phyloP scores from a whole-genome alignment of 2,797 vertebrate species.

The Ara ararauna region DNA sequence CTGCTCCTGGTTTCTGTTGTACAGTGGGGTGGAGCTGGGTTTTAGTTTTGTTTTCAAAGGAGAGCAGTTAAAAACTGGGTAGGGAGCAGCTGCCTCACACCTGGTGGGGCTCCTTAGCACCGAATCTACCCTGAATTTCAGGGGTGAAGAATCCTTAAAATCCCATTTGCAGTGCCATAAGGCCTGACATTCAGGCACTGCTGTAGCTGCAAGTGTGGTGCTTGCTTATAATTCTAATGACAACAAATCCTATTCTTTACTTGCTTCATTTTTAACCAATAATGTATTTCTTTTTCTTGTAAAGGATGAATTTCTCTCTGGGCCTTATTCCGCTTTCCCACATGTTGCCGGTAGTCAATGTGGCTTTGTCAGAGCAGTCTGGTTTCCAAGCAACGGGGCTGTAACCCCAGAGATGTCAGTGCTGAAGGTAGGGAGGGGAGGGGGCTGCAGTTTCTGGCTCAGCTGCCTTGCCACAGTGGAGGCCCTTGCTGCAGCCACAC shows the following conservation, averaged over 20 bases:
- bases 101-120: background rate
- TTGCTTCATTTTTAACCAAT: conserved; percentile 3
- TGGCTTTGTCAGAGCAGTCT: conserved; percentile 68
- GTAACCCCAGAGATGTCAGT: conserved; percentile 65
- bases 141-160: background rate
- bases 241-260: background rate
- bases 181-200: background rate
- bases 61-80: background rate
- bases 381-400: conserved; percentile 65
- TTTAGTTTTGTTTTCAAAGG: background rate
- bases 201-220: background rate
- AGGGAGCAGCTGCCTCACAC: background rate
- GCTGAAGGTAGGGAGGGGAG: conserved; percentile 56
- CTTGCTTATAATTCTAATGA: background rate
- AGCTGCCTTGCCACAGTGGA: background rate
- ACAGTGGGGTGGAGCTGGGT: background rate
- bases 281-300: background rate
- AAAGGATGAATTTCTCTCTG: conserved; percentile 34
- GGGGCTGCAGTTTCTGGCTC: conserved; percentile 38
- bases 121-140: rapidly evolving
- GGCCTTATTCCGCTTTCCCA: conserved; percentile 55
- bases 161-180: background rate
- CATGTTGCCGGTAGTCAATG: conserved; percentile 69
- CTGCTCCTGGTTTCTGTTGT: background rate
- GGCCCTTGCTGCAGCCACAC: conserved; percentile 43